Percentiles rank a stretch among this genome's conserved stretches.
Evolutionary conservation across 2,797 vertebrate species (phyloP).

Genomic region (Vireo griseus): DNA sequence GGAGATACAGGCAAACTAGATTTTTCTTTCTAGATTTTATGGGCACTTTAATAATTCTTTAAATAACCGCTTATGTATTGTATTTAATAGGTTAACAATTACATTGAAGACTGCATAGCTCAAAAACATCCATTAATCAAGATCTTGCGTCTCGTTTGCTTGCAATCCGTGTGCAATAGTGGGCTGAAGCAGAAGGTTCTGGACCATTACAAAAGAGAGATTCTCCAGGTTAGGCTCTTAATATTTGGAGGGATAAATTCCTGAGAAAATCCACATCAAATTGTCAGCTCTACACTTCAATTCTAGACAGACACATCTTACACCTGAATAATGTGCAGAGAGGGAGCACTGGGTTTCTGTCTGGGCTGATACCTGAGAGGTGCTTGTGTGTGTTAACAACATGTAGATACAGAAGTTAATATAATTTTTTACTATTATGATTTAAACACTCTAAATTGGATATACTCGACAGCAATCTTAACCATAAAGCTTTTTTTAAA

Average conservation of each 20-base stretch:
- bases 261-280: neutral
- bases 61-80: neutral
- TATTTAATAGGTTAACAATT: constrained; percentile 84
- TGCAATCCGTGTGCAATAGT: constrained; percentile 96
- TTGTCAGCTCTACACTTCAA: neutral
- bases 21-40: neutral
- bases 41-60: neutral
- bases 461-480: neutral
- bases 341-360: neutral
- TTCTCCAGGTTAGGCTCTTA: constrained; percentile 86
- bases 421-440: neutral
- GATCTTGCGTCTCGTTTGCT: constrained; percentile 89
- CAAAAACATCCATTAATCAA: constrained; percentile 93
- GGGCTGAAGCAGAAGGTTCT: constrained; percentile 95
- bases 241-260: neutral
- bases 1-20: neutral
- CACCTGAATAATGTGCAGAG: neutral
- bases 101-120: constrained; percentile 93
- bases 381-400: neutral
- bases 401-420: neutral
- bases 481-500: neutral
- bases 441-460: neutral
- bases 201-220: constrained; percentile 94
- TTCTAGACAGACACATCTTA: neutral
- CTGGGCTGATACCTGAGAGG: neutral